These are phyloP conservation scores for western clawed frog (Xenopus tropicalis) DNA, from an alignment of 2,113 vertebrate genomes.

Conservation along the genomic window UCB_Xtro_10.0 CM004444.2:163906501-163907000, in stretches of 20 bases:
- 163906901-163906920: neutral
- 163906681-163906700: no score
- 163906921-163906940: neutral
- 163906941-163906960: neutral
- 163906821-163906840: neutral
- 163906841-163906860: neutral
- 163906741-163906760: slow-evolving; percentile 1
- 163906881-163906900: neutral
- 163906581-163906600: no score
- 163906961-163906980: neutral
- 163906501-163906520: no score
- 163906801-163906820: neutral
- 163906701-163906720: no score
- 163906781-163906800: neutral
- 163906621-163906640: no score
- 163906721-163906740: neutral
- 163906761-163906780: neutral
- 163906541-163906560: no score
- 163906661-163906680: no score
- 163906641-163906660: no score
- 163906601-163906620: no score
- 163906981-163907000: slow-evolving; percentile 18
- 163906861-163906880: neutral
- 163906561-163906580: no score
- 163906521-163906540: no score